phyloP scores from a whole-genome alignment of 2,113 vertebrate species.

The Columba livia region DNA sequence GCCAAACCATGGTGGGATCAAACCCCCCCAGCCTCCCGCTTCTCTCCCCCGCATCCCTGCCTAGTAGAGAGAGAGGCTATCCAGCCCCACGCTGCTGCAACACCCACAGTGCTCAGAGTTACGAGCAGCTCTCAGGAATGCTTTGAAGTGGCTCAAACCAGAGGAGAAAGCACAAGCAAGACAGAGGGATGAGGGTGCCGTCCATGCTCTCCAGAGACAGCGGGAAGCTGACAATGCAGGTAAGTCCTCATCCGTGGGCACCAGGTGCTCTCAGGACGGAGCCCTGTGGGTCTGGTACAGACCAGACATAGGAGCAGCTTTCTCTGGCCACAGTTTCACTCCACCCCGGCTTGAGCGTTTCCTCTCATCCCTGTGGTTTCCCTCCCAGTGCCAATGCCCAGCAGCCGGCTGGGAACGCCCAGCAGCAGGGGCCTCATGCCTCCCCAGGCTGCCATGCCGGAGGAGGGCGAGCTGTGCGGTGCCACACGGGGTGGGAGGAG shows the following conservation, averaged over 20 bases:
- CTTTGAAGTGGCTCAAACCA: conserved; percentile 46
- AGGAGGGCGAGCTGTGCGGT: not conserved
- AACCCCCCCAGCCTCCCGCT: not conserved
- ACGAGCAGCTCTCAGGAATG: conserved; percentile 22
- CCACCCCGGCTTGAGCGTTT: conserved; percentile 11
- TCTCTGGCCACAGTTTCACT: not conserved
- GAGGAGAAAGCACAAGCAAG: not conserved
- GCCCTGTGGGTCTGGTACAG: accelerated
- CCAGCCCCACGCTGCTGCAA: not conserved
- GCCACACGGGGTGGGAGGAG: not conserved
- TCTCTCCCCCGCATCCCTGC: not conserved
- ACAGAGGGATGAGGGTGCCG: not conserved
- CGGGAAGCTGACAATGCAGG: not conserved
- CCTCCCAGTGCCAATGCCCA: not conserved
- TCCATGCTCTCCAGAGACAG: accelerated
- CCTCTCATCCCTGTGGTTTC: conserved; percentile 5
- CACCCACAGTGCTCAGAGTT: not conserved
- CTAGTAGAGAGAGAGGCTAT: not conserved
- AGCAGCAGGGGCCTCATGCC: not conserved
- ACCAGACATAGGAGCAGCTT: not conserved
- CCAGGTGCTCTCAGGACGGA: accelerated
- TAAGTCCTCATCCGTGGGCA: not conserved
- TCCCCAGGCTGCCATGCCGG: accelerated
- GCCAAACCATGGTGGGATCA: not conserved
- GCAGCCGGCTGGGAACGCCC: not conserved